Evolutionary conservation across 2,888 invertebrate genomes (phyloP), one percentile per base, ranked within the genome.

Genomic region (Crossocerus cetratus): DNA sequence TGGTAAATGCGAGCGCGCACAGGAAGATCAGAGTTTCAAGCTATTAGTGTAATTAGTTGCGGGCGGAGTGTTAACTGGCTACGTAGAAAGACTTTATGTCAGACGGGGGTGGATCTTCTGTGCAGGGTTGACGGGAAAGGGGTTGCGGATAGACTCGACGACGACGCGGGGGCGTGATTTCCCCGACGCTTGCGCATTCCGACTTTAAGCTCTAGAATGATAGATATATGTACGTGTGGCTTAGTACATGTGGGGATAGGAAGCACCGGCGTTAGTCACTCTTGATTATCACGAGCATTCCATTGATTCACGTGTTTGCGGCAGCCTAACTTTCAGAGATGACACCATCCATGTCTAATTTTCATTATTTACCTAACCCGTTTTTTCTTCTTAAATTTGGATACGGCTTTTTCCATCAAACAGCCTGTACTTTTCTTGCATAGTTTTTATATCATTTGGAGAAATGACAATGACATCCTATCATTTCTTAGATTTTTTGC

Each of bases 1-100:
- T 8, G 32, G 32, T 11, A 11, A 11, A 68, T 49, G 49, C 75
- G 67, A 79, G 78, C 72, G 70, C 67, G 68, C 74, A 64, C 63
- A 62, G 68, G 72, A 78, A 82, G 80, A 78, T 77, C 75, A 67
- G 77, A 81, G 82, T 84, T 85, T 84, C 84, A 84, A 87, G 89
- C 88, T 88, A 88, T 87, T 86, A 85, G 86, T 84, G 86, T 87
- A 88, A 88, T 89, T 89, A 87, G 87, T 87, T 83, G 80, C 81
- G 80, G 85, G 82, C 84, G 83, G 82, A 86, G 87, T 86, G 89
- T 89, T 89, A 88, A 89, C 84, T 87, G 86, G 81, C 77, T 85
- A 84, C 82, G 82, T 58, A 82, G 83, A 84, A 83, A 80, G 78
- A 75, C 75, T 78, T 80, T 82, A 84, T 85, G 84, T 84, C 77